A percentile compares a stretch with the other conserved stretches of the same genome.
These are phyloP conservation scores for Ibidorhyncha struthersii DNA, from an alignment of 2,113 vertebrate genomes.

Conservation along the genomic window DNA sequence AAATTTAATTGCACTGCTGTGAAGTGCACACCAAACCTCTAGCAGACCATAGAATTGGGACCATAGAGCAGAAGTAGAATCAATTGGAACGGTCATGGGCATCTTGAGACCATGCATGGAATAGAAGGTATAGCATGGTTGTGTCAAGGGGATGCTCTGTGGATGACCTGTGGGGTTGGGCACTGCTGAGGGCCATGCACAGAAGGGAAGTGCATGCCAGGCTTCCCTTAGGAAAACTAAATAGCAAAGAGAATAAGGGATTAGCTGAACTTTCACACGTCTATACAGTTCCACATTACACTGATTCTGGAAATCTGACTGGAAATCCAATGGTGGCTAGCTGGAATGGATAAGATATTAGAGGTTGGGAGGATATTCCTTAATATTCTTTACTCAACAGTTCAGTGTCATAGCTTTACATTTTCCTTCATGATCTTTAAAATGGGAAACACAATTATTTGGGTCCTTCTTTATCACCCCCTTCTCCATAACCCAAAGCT, in stretches of 20 bases:
- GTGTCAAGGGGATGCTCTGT: not conserved
- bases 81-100: not conserved
- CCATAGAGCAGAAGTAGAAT: not conserved
- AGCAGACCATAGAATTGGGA: not conserved
- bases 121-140: not conserved
- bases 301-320: not conserved
- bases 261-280: not conserved
- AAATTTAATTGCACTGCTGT: not conserved
- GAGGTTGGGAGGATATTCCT: not conserved
- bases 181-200: not conserved
- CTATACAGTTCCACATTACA: not conserved
- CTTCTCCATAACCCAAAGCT: not conserved
- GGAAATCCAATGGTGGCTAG: not conserved
- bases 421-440: not conserved
- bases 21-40: not conserved
- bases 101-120: not conserved
- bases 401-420: not conserved
- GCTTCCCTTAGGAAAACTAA: not conserved
- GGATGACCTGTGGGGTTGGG: not conserved
- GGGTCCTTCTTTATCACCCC: not conserved
- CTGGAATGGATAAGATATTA: not conserved
- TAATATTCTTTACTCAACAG: not conserved
- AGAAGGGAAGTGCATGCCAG: not conserved
- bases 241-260: not conserved
- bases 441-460: not conserved